Evolutionary conservation across 2,888 invertebrate genomes (phyloP), one percentile per base, ranked within the genome.

Genomic region (Alviniconcha strummeri): DNA sequence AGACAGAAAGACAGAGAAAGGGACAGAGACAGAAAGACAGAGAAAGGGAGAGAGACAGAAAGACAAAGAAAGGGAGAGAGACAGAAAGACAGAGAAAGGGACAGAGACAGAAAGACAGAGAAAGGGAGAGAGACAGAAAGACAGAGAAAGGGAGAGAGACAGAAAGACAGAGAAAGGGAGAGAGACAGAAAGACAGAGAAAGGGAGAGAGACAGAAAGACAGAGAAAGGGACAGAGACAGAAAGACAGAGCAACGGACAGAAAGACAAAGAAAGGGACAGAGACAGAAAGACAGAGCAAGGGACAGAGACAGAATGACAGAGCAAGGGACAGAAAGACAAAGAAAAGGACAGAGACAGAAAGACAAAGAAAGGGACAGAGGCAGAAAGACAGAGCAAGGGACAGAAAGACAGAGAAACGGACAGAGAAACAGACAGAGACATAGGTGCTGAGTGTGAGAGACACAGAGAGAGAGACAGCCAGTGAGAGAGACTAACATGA

Each of bases 1-100:
- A 81, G 57, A 74, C 55, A 71, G 71, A 69, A 52, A 57, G 60
- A 55, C 11, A 81, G 57, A 54, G 55, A 67, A 15, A 54, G 72
- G 54, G 15, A 54, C 74, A 81, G 54, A 56, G 67, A 71, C 19
- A 71, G 71, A 71, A 19, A 71, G 71, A 19, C 19, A 71, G 19
- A 19, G 71, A 9, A n/a, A 71, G 71, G 19, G 71, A n/a, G 19
- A 71, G 19, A 19, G 71, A 71, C 19, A 71, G 19, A 71, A 19
- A 71, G 71, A 71, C 19, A 64, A 4, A 13, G 64, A 1, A 15
- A 64, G 15, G 15, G 64, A 64, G 3, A 64, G 64, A 17, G 64
- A 64, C 11, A 64, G 64, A 17, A n/a, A 17, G 69, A 17, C 17
- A 17, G 17, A 69, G 69, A 69, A 6, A 17, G n/a, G 6, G 17